These are phyloP conservation scores for Proisotoma minuta DNA, from an alignment of 2,888 invertebrate genomes.

Conservation along the genomic window DNA sequence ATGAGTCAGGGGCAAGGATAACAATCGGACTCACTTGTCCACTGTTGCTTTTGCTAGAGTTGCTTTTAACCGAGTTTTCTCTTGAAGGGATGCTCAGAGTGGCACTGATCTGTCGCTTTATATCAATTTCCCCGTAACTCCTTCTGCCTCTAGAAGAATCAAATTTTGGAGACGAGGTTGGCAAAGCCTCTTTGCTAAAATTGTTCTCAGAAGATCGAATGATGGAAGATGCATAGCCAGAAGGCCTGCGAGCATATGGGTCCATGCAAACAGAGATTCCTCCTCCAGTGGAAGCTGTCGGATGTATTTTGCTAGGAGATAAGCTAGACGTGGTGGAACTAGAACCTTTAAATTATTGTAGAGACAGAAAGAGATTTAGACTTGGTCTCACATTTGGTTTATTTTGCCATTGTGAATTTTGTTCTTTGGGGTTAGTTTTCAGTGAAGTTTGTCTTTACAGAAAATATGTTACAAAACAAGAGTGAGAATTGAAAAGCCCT, in stretches of 20 bases:
- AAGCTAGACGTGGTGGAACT: conserved; percentile 35
- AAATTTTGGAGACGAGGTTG: conserved; percentile 15
- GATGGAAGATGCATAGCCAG: conserved; percentile 12
- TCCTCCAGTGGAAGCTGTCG: conserved; percentile 23
- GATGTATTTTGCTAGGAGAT: conserved; percentile 17
- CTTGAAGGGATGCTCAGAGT: conserved; percentile 42
- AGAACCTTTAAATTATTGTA: conserved; percentile 35
- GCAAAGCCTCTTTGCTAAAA: conserved; percentile 14
- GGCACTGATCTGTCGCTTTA: conserved; percentile 35
- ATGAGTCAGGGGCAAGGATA: neutral
- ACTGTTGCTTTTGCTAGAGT: conserved; percentile 13
- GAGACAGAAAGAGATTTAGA: conserved; percentile 12
- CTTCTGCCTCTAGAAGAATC: conserved; percentile 16
- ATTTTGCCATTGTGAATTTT: too few relatives aligned
- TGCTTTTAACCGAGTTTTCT: conserved; percentile 38
- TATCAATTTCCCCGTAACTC: conserved; percentile 22
- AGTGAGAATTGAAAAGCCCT: neutral
- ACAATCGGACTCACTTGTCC: conserved; percentile 6
- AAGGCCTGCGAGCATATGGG: conserved; percentile 32
- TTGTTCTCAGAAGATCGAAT: conserved; percentile 2
- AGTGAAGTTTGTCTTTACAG: too few relatives aligned
- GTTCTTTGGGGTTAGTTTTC: too few relatives aligned
- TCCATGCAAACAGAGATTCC: conserved; percentile 15
- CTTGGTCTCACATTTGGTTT: neutral
- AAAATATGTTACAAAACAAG: too few relatives aligned